Conservation (phyloP, 2,797 vertebrate species). For the Selene dorsalis region DNA sequence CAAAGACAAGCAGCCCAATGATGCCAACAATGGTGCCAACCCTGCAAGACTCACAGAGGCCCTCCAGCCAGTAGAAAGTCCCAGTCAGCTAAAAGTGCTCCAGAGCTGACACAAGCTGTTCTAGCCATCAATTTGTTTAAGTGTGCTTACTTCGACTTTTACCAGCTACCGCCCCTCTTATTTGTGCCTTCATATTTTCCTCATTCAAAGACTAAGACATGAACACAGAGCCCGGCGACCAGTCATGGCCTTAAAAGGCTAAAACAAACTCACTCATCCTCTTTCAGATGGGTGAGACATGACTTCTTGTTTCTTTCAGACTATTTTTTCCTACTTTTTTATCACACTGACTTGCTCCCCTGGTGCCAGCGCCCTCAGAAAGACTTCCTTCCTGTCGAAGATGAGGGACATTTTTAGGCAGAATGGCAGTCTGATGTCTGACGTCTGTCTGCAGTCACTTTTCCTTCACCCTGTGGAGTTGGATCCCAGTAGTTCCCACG, state of each 20-base stretch:
- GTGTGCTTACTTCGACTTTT: constrained; percentile 56
- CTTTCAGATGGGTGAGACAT: constrained; percentile 50
- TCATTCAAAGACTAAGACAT: constrained; percentile 53
- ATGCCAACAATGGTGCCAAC: constrained; percentile 52
- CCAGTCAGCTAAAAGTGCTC: constrained; percentile 66
- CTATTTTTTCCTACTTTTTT: constrained; percentile 61
- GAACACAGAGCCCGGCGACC: constrained; percentile 29
- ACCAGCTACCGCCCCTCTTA: constrained; percentile 49
- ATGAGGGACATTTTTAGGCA: constrained; percentile 81
- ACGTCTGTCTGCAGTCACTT: constrained; percentile 52
- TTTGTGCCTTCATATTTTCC: constrained; percentile 64
- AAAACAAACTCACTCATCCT: constrained; percentile 74
- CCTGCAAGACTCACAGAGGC: constrained; percentile 44
- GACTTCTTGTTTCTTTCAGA: constrained; percentile 67
- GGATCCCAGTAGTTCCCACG: constrained; percentile 53
- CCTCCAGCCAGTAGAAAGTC: constrained; percentile 60
- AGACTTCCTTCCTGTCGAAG: constrained; percentile 86
- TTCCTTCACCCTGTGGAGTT: constrained; percentile 36
- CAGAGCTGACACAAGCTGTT: constrained; percentile 74
- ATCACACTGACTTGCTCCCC: constrained; percentile 72
- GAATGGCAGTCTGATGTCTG: constrained; percentile 77
- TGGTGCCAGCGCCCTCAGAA: constrained; percentile 76
- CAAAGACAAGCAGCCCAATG: constrained; percentile 21
- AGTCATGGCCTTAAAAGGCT: constrained; percentile 81
- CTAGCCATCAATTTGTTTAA: constrained; percentile 67